Base-by-base conservation (phyloP, 2,113 vertebrate genomes). In the Epinephelus cyanopodus region DNA sequence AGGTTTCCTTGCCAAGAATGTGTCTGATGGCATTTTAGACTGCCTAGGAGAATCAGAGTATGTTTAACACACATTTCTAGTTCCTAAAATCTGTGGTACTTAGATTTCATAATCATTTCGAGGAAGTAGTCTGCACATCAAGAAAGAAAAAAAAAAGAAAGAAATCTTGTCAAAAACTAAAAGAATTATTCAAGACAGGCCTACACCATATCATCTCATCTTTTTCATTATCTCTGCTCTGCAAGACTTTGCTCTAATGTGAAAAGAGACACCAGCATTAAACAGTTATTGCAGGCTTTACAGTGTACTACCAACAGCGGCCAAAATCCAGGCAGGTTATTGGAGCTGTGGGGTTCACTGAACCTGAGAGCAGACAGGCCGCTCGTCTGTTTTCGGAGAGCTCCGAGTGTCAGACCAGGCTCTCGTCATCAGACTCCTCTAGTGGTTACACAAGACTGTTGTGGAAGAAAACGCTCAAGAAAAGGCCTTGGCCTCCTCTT, bases 11-110 rank as follows among this genome's bases (percentile, higher is more conserved):
- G 48, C 11, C 6, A 45, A 79, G 13, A 64, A 23, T 8, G 14
- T 25, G 47, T 66, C 52, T 65, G 25, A 66, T 19, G 2, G 5
- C 25, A 45, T 57, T 53, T 47, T 8, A 12, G 25, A 52, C 9
- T 7, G 37, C 6, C 33, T 27, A 42, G 53, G 2, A 0, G 4
- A n/a, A 33, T 62, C 19, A 73, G 6, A 37, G 11, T 23, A 17
- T 21, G 12, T 61, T 72, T 14, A 33, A 27, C 13, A 12, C 29
- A 56, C 2, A 48, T 50, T 66, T 71, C 52, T 67, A 75, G 33
- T 68, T 84, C 18, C 53, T 57, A 5, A 60, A 79, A 47, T 21
- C 10, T 61, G 29, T 45, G 50, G 13, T 33, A 50, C 63, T 71
- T 84, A 19, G 18, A 18, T 56, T 62, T 18, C 11, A 39, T 50